Evolutionary conservation across 1,140 invertebrate species (phyloP).

Genomic region (Mercenaria mercenaria): DNA sequence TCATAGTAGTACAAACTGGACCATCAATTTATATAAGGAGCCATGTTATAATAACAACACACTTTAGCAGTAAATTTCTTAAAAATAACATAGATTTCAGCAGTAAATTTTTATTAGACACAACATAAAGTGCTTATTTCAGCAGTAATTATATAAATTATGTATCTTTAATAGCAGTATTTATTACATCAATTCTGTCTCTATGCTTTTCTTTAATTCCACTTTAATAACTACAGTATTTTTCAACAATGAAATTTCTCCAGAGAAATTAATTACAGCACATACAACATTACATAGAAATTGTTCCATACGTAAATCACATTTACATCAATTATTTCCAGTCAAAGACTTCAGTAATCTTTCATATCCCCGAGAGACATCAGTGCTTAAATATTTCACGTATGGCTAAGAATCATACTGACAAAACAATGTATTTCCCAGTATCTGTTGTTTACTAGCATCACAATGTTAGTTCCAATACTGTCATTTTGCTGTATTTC

Average conservation of each 20-base stretch:
- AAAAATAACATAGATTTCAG: no score
- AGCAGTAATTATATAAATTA: not conserved
- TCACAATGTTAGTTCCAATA: not conserved
- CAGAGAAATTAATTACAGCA: conserved; percentile 15
- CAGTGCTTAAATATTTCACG: conserved; percentile 12
- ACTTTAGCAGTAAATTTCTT: no score
- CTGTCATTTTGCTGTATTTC: not conserved
- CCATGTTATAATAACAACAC: no score
- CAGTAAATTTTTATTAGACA: no score
- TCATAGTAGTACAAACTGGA: no score
- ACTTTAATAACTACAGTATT: no score
- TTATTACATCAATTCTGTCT: not conserved
- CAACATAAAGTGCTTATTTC: no score
- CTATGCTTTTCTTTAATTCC: no score
- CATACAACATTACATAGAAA: not conserved
- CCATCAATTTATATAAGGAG: no score
- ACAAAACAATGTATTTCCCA: not conserved
- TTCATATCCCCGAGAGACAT: not conserved
- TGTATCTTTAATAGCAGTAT: no score
- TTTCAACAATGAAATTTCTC: no score
- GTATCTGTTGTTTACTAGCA: no score
- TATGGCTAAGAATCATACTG: not conserved
- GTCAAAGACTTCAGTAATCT: conserved; percentile 14
- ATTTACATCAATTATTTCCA: conserved; percentile 2
- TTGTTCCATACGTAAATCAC: conserved; percentile 1